Evolutionary conservation across 1,140 invertebrate species (phyloP).

Genomic region (Popillia japonica): DNA sequence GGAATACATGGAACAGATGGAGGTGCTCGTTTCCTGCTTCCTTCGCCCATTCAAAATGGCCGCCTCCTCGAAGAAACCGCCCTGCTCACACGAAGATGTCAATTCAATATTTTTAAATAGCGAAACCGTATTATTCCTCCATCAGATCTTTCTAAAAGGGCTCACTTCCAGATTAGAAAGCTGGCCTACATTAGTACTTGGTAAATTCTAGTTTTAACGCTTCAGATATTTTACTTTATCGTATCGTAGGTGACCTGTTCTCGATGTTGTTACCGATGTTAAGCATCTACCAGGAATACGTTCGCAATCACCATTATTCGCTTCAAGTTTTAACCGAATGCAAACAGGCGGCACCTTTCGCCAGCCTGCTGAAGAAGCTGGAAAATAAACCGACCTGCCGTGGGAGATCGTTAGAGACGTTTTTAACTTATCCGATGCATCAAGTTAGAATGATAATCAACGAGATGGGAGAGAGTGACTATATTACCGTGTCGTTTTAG

Average conservation of each 20-base stretch:
- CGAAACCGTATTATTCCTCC: conserved; percentile 92
- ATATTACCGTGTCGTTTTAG: conserved; percentile 63
- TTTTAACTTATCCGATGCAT: conserved; percentile 95
- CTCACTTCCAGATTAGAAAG: conserved; percentile 89
- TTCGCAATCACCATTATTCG: conserved; percentile 92
- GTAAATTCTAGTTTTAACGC: conserved; percentile 62
- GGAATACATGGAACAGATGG: conserved; percentile 92
- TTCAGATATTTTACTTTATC: conserved; percentile 37
- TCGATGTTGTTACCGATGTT: conserved; percentile 94
- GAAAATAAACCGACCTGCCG: conserved; percentile 86
- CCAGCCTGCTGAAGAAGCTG: conserved; percentile 79
- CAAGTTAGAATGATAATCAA: conserved; percentile 70
- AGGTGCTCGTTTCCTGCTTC: conserved; percentile 91
- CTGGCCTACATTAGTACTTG: conserved; percentile 90
- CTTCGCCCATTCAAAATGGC: conserved; percentile 93
- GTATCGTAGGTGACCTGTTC: conserved; percentile 86
- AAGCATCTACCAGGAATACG: conserved; percentile 94
- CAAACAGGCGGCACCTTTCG: conserved; percentile 86
- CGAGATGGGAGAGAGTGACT: conserved; percentile 24
- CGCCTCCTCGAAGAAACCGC: conserved; percentile 91
- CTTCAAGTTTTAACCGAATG: conserved; percentile 94
- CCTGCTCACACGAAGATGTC: conserved; percentile 92
- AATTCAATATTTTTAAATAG: conserved; percentile 96
- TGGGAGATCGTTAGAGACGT: conserved; percentile 85
- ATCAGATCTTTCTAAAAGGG: conserved; percentile 96